Evolutionary conservation across 2,888 invertebrate genomes (phyloP), one percentile per base, ranked within the genome.

Genomic region (Diabrotica balteata): DNA sequence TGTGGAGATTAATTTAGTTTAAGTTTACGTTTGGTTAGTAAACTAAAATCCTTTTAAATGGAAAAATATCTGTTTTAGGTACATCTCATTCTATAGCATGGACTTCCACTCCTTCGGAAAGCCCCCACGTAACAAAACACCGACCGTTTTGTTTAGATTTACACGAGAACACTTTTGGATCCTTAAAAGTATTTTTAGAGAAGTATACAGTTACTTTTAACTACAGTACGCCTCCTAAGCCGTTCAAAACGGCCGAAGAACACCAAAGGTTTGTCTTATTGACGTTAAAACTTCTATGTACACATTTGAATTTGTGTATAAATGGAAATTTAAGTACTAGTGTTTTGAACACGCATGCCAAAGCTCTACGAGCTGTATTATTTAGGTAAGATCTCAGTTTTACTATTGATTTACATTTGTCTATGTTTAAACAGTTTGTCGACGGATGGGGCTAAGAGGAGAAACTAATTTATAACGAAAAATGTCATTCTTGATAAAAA

Each of bases 81-180:
- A 89, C 89, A 1, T 88, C 88, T 0, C 90, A 90, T 80, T 88
- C 88, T 54, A 81, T 89, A 43, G 89, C 88, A 2, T 89, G 89
- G 88, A 90, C 89, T 0, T 83, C 86, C 3, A 73, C 83, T 17
- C 86, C 86, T 0, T 77, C 80, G 8, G 86, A 86, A 74, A 84
- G 81, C 75, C 86, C 86, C 75, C 85, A 87, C 53, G 84, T 87
- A 9, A 86, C 86, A 1, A 86, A 87, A 83, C 87, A 88, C 74
- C 85, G 86, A 62, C 88, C 89, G 2, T 89, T 88, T 77, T 89
- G 89, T 81, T 84, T 89, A 66, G 89, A 90, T 77, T 82, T 89
- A 45, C 87, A 89, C 76, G 88, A 88, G 77, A 85, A 85, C 61
- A 89, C 89, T 0, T 89, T 90, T 75, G 83, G 85, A 43, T 78